Evolutionary conservation across 2,888 invertebrate species (phyloP), one percentile per base, ranked within the genome.

Genomic region (Macropis europaea): DNA sequence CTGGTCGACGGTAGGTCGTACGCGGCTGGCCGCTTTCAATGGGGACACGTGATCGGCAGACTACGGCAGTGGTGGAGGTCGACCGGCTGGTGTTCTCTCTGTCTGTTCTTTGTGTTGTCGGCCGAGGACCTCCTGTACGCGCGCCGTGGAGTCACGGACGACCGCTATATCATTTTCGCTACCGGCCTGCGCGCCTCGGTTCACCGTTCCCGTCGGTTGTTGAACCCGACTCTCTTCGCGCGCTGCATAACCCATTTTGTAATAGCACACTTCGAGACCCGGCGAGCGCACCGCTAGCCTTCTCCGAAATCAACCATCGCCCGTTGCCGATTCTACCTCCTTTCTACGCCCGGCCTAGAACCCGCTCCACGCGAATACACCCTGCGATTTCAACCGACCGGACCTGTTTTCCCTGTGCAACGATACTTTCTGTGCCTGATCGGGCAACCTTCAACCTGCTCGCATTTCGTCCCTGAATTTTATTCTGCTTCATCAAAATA

Each of bases 241-340:
- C 85, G 87, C 87, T 86, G 87, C 89, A 88, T 89, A 89, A 90
- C 89, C 89, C 86, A 90, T 90, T 89, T 89, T 90, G 89, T 89
- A 90, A 89, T 86, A 89, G 89, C 88, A 88, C 88, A 89, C 89
- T 89, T 89, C 87, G 86, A 84, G 82, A 82, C 62, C 68, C 61
- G 57, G 84, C 86, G 86, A 85, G 87, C 86, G 85, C 86, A 86
- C 85, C 87, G 86, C 82, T 73, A 86, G 86, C 86, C 85, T 87
- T 83, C 79, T 72, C 70, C 73, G 61, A 76, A 75, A 76, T 76
- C 64, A 73, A 71, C 59, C 56, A 42, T 34, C 57, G 7, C 28
- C 26, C 9, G 11, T 36, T 40, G 28, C 34, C 56, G 32, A 24
- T n/a, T 47, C n/a, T n/a, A n/a, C n/a, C n/a, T n/a, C n/a, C n/a